phyloP scores from a whole-genome alignment of 2,888 invertebrate genomes.

The Vandiemenella viatica region DNA sequence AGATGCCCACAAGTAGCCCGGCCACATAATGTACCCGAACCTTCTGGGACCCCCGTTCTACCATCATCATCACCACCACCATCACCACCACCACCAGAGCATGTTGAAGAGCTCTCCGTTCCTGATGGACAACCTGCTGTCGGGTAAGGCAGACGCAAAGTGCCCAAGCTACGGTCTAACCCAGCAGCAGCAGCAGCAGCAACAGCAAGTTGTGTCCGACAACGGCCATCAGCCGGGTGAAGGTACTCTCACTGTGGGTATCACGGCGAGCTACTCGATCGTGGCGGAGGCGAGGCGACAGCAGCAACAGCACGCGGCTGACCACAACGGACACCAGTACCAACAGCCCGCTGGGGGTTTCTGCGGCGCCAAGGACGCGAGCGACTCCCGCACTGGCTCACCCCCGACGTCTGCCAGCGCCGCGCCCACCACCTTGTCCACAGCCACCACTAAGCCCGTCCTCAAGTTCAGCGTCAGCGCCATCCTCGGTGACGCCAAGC shows the following conservation, averaged over 20 bases:
- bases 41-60: background rate
- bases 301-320: constrained; percentile 3
- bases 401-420: background rate
- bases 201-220: background rate
- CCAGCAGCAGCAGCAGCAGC: background rate
- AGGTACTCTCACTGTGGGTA: constrained; percentile 13
- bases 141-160: constrained; percentile 4
- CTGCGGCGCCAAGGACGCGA: constrained; percentile 9
- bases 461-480: constrained; percentile 88
- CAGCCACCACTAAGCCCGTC: constrained; percentile 48
- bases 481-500: constrained; percentile 45
- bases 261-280: constrained; percentile 15
- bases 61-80: too few species aligned
- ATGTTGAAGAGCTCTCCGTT: constrained; percentile 33
- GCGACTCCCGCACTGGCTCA: background rate
- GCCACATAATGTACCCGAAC: background rate
- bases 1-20: background rate
- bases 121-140: constrained; percentile 42
- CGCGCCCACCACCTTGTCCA: constrained; percentile 1
- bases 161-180: background rate
- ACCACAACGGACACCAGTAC: constrained; percentile 1
- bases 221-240: background rate
- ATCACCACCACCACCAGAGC: constrained; percentile 10
- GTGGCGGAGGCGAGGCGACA: constrained; percentile 13
- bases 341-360: constrained; percentile 7